These are phyloP conservation scores for Drosophila helvetica DNA, from an alignment of 2,888 invertebrate species.

Conservation along the genomic window DNA sequence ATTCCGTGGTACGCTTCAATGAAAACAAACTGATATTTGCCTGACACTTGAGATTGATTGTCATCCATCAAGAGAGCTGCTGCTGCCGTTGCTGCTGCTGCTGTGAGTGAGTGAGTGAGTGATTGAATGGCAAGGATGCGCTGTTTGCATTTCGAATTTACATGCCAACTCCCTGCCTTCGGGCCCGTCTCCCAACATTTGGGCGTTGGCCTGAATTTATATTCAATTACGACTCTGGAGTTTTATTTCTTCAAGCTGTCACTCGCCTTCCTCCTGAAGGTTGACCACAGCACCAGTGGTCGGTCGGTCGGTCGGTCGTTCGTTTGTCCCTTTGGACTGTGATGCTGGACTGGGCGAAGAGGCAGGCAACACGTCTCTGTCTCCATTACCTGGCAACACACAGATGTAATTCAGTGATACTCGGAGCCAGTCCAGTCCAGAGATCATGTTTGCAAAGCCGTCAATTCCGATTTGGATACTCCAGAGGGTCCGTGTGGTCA, in stretches of 20 bases:
- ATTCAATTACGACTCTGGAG: conserved; percentile 62
- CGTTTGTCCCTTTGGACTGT: background rate
- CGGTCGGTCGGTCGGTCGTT: too few species aligned
- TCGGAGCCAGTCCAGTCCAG: conserved; percentile 36
- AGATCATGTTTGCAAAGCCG: conserved; percentile 37
- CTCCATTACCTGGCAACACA: conserved; percentile 45
- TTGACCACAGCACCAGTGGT: conserved; percentile 57
- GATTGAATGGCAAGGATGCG: conserved; percentile 68
- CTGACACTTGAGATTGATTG: conserved; percentile 82
- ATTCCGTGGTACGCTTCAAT: conserved; percentile 67
- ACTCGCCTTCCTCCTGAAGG: conserved; percentile 16
- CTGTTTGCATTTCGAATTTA: conserved; percentile 70
- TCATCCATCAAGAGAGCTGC: conserved; percentile 77
- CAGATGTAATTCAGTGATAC: background rate
- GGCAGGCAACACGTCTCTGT: conserved; percentile 8
- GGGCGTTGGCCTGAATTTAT: conserved; percentile 52
- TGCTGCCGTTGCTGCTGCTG: conserved; percentile 16
- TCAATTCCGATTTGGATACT: conserved; percentile 3
- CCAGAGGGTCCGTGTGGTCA: conserved; percentile 19
- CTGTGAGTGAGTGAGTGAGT: conserved; percentile 50
- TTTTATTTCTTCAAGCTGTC: conserved; percentile 21
- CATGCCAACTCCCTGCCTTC: conserved; percentile 46
- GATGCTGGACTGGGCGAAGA: conserved; percentile 16
- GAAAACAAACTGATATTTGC: conserved; percentile 80
- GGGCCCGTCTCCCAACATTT: conserved; percentile 29